Evolutionary conservation across 2,113 vertebrate genomes (phyloP).

Genomic region (Xenotilapia flavipinnis): DNA sequence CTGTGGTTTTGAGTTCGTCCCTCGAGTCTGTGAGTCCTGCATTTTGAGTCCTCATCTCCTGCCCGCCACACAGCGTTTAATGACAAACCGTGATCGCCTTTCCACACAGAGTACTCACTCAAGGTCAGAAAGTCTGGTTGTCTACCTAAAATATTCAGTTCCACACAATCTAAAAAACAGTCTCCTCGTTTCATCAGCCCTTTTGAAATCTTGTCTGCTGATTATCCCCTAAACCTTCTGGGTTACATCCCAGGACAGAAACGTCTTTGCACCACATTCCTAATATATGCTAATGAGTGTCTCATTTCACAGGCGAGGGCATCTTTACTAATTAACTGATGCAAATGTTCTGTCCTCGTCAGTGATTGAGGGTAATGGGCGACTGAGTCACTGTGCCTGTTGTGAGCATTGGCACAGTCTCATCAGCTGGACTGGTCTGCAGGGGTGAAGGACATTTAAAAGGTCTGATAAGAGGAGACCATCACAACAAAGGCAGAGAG

Average conservation of each 20-base stretch:
- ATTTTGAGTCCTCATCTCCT: no score
- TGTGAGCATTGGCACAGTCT: not conserved
- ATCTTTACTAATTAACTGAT: not conserved
- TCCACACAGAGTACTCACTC: not conserved
- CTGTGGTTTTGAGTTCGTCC: no score
- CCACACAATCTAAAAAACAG: not conserved
- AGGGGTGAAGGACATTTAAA: slow-evolving; percentile 2
- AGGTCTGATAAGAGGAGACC: not conserved
- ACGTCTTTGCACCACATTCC: not conserved
- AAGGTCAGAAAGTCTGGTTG: not conserved
- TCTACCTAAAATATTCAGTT: not conserved
- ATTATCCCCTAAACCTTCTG: not conserved
- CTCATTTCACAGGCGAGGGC: not conserved
- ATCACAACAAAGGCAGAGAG: not conserved
- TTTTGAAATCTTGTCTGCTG: not conserved
- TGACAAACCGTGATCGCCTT: not conserved
- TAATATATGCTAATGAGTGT: not conserved
- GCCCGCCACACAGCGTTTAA: no score
- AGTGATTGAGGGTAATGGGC: not conserved
- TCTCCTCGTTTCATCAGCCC: not conserved
- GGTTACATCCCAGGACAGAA: not conserved
- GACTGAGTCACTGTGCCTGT: not conserved
- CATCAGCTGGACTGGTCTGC: not conserved
- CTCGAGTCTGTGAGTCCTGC: no score
- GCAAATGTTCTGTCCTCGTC: not conserved